Base-by-base conservation (phyloP, 2,888 invertebrate genomes). In the Torymus aiolomorphi region DNA sequence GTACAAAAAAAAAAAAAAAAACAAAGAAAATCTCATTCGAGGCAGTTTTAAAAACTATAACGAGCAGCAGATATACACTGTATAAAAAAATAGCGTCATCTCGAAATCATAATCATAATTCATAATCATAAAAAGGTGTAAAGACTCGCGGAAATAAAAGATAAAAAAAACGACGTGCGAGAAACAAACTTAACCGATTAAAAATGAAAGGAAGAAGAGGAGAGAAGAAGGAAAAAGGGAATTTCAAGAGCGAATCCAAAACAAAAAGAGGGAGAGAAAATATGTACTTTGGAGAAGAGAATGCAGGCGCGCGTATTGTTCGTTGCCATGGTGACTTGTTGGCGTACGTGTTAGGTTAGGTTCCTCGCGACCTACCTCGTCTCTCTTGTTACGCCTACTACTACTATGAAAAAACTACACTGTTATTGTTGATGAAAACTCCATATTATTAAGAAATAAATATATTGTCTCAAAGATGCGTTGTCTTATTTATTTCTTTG, bases 371-470 rank as follows among this genome's bases (percentile, higher is more conserved):
- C 89, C 88, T 89, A 89, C 89, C 89, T 89, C 88, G 87, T 88
- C 88, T 90, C 87, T 89, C 89, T 89, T 89, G 89, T 89, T 90
- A 89, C 88, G 88, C 88, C 89, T 88, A 89, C 88, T 88, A 80
- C 80, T 82, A 78, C 63, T 78, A 81, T 70, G 66, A 82, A 73
- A 57, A 72, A 82, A 80, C 85, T 88, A 89, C 87, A 89, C 89
- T 90, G 90, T 90, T 90, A 90, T 90, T 90, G 90, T 89, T 89
- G 88, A 88, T 85, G 87, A 87, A 84, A 89, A 88, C 88, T 90
- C 89, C 88, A 87, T 89, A 89, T 87, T 88, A 89, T 86, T 88
- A 89, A 88, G 86, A 89, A 90, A 89, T 89, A 90, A 90, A 89
- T 90, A 89, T 89, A 89, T 90, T 89, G 88, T 89, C 90, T 89